Percentiles rank a stretch among this genome's conserved stretches.
Conservation (phyloP, 1,140 invertebrate species). For the Protaetia brevitarsis region DNA sequence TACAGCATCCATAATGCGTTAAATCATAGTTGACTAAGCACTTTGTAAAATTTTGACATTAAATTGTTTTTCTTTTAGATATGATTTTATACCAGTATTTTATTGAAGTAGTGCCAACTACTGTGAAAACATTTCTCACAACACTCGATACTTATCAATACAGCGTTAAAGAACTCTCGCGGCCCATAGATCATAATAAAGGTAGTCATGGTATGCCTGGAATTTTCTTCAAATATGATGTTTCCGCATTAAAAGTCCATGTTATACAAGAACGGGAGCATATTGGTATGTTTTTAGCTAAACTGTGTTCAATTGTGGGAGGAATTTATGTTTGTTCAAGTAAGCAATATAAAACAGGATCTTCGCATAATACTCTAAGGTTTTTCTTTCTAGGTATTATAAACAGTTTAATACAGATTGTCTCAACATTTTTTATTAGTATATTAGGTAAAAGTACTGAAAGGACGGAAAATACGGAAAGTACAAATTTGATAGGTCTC, state of each 20-base stretch:
- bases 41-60: constrained; percentile 24
- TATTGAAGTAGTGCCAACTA: constrained; percentile 91
- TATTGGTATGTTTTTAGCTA: constrained; percentile 75
- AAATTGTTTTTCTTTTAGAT: constrained; percentile 52
- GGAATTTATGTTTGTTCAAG: constrained; percentile 87
- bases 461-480: not conserved
- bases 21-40: too few species aligned
- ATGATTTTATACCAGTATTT: constrained; percentile 90
- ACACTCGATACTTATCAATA: constrained; percentile 86
- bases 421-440: not conserved
- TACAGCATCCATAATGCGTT: too few species aligned
- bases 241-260: constrained; percentile 81
- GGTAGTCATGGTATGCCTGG: constrained; percentile 91
- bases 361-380: not conserved
- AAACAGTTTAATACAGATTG: constrained; percentile 12
- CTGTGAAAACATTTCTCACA: constrained; percentile 71
- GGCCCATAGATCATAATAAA: constrained; percentile 68
- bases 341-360: constrained; percentile 26
- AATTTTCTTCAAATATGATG: constrained; percentile 94
- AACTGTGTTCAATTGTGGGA: constrained; percentile 84
- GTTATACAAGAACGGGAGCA: constrained; percentile 80
- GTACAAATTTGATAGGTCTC: not conserved
- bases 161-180: constrained; percentile 82
- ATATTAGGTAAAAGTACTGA: not conserved
- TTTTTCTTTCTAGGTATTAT: constrained; percentile 12